Evolutionary conservation across 2,113 vertebrate genomes (phyloP).

Genomic region (Empidonax alnorum): DNA sequence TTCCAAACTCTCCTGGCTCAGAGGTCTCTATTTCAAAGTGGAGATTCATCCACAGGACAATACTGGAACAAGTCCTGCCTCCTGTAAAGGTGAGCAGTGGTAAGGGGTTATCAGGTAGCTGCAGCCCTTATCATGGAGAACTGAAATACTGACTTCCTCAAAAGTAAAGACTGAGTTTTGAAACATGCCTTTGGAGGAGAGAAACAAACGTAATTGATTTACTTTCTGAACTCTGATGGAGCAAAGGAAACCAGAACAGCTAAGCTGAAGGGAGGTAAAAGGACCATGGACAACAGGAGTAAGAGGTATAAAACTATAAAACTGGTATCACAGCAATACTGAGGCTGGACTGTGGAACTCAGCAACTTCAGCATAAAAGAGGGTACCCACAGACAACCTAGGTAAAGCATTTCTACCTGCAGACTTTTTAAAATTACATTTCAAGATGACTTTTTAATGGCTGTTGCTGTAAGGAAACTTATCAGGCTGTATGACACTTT

Average conservation of each 20-base stretch:
- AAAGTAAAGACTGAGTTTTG: not conserved
- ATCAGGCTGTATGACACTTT: not conserved
- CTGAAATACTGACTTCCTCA: not conserved
- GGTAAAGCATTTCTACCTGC: not conserved
- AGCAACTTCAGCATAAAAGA: not conserved
- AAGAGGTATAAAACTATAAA: not conserved
- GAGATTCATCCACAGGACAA: not conserved
- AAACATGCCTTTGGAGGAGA: not conserved
- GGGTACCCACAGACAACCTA: not conserved
- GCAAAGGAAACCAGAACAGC: not conserved
- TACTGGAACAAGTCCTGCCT: not conserved
- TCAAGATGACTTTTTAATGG: not conserved
- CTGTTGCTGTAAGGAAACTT: not conserved
- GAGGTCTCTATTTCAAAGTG: not conserved
- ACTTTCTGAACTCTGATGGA: not conserved
- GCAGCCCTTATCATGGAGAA: not conserved
- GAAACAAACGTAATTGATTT: not conserved
- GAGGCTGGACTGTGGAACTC: not conserved
- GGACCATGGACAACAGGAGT: not conserved
- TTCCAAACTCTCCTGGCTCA: rapidly evolving
- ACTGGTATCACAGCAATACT: not conserved
- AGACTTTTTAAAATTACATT: not conserved
- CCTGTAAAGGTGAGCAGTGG: not conserved
- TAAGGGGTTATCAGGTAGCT: not conserved
- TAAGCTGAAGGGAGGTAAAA: not conserved